phyloP scores from a whole-genome alignment of 2,888 invertebrate species.

The Scotopteryx bipunctaria region DNA sequence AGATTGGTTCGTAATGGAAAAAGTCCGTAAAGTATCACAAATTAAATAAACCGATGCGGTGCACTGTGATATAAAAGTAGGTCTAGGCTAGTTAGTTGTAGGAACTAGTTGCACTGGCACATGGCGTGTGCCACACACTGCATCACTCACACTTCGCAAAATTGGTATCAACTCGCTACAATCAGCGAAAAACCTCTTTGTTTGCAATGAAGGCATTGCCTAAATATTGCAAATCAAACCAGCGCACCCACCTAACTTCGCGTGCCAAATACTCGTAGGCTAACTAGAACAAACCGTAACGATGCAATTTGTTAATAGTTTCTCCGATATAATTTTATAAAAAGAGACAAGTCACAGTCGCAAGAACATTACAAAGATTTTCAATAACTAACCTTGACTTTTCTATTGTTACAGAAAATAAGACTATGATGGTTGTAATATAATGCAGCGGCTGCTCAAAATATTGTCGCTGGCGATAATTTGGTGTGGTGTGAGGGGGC shows the following conservation, averaged over 20 bases:
- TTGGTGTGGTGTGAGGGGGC: conserved; percentile 67
- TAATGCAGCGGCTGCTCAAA: conserved; percentile 83
- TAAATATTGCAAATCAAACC: conserved; percentile 20
- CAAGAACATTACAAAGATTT: conserved; percentile 1
- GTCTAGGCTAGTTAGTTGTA: conserved; percentile 48
- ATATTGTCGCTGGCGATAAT: conserved; percentile 78
- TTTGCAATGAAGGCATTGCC: conserved; percentile 14
- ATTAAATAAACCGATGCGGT: conserved; percentile 5
- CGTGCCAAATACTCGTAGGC: conserved; percentile 18
- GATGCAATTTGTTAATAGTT: conserved; percentile 18
- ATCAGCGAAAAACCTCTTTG: conserved; percentile 12
- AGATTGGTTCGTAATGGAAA: conserved; percentile 7
- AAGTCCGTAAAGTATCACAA: conserved; percentile 2
- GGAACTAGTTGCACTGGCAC: conserved; percentile 35
- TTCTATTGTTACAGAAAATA: conserved; percentile 78
- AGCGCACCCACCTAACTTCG: conserved; percentile 1
- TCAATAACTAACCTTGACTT: conserved; percentile 34
- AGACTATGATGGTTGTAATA: conserved; percentile 80
- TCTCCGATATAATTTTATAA: conserved; percentile 7
- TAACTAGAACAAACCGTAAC: conserved; percentile 13
- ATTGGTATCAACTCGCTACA: conserved; percentile 13
- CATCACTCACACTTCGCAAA: conserved; percentile 21
- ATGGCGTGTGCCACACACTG: conserved; percentile 36
- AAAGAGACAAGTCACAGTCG: conserved; percentile 12
- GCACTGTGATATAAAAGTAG: conserved; percentile 42